phyloP scores from a whole-genome alignment of 2,797 vertebrate genomes.

The Crotalus adamanteus region DNA sequence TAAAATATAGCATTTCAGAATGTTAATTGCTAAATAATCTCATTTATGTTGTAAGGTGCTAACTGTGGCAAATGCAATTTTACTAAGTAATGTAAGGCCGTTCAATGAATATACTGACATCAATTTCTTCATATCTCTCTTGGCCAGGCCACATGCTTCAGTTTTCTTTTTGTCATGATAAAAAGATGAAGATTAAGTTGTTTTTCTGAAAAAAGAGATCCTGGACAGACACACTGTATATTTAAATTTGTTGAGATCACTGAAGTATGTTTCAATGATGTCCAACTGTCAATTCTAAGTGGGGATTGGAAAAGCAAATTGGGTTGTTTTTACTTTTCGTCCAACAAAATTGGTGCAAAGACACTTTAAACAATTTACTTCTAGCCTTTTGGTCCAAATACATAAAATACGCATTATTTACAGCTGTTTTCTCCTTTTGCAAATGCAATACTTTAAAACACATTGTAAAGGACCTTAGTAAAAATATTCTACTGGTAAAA shows the following conservation, averaged over 20 bases:
- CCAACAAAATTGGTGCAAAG: constrained; percentile 71
- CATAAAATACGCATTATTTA: constrained; percentile 83
- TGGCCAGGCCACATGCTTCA: constrained; percentile 53
- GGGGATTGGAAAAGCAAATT: constrained; percentile 58
- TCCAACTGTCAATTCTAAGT: constrained; percentile 61
- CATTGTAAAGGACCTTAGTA: constrained; percentile 83
- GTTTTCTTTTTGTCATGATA: constrained; percentile 52
- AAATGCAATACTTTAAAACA: constrained; percentile 85
- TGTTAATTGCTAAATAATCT: constrained; percentile 54
- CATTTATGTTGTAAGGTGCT: constrained; percentile 56
- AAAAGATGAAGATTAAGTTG: constrained; percentile 57
- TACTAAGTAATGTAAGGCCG: constrained; percentile 65
- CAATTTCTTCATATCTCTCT: constrained; percentile 61
- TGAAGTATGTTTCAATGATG: constrained; percentile 57
- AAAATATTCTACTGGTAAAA: constrained; percentile 83
- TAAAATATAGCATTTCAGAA: constrained; percentile 42
- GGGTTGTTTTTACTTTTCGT: constrained; percentile 69
- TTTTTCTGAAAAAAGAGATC: constrained; percentile 50
- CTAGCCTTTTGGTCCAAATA: constrained; percentile 79
- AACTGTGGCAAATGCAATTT: constrained; percentile 61
- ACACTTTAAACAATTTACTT: constrained; percentile 70
- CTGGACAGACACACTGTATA: constrained; percentile 52
- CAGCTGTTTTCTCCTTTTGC: constrained; percentile 75
- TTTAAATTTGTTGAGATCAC: constrained; percentile 61
- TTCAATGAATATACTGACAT: constrained; percentile 65